Base-by-base conservation (phyloP, 2,888 invertebrate genomes). In the Podotricha telesiphe region DNA sequence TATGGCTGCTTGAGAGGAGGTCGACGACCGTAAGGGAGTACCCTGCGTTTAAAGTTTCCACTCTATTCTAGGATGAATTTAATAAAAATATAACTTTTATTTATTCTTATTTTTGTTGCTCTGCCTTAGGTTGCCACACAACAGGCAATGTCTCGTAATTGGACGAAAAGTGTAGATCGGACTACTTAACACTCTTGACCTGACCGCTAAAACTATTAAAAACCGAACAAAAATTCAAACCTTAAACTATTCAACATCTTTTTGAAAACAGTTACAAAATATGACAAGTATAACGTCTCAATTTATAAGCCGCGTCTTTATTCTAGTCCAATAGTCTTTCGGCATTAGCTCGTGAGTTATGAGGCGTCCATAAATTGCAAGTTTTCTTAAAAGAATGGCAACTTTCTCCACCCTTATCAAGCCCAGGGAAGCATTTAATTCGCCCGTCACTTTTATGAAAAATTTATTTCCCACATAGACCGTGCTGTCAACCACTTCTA, bases 371-470 rank as follows among this genome's bases (percentile, higher is more conserved):
- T 71, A 71, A 71, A 71, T 71, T 71, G 47, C 56, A 71, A 71
- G 68, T 71, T 71, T 71, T 56, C 71, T 68, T 58, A 62, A 51
- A 56, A 65, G 68, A 71, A 68, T 71, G 71, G 68, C 71, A 71
- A 71, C 68, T 71, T 68, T 68, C 65, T 62, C 65, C 71, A 71
- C 71, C 71, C 71, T 71, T 71, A 71, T 73, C 74, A 80, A 79
- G 74, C 76, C 45, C 67, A 79, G 73, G 75, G 77, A 77, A 78
- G 76, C 78, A 75, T 78, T 81, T 81, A 78, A 81, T 79, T 79
- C 75, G 65, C 75, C 76, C 76, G 79, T 80, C 81, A 78, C 76
- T 77, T 81, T 78, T 80, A 79, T 81, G 78, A 81, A 81, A 81
- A 81, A 81, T 78, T 77, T 78, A 80, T 79, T 77, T 66, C 68